Conservation (phyloP, 1,140 invertebrate genomes). For the Drosophila saltans region DNA sequence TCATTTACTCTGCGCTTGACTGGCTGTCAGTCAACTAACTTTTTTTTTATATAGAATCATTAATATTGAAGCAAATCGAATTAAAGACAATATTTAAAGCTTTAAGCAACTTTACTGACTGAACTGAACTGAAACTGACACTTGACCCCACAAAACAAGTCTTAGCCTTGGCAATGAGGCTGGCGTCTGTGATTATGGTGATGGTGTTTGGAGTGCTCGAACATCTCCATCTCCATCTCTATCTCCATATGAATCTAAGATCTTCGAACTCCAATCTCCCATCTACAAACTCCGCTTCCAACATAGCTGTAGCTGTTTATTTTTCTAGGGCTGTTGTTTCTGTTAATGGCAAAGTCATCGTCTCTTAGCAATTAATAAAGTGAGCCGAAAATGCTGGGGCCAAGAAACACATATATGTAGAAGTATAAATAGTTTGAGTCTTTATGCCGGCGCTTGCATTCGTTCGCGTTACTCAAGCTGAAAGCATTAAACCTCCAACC, state of each 20-base stretch:
- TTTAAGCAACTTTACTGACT: conserved; percentile 33
- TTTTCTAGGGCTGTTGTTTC: conserved; percentile 73
- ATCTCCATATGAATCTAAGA: conserved; percentile 27
- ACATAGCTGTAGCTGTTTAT: conserved; percentile 26
- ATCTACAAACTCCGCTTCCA: conserved; percentile 26
- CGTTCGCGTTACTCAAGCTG: conserved; percentile 55
- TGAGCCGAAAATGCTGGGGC: conserved; percentile 55
- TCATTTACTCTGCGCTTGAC: neutral
- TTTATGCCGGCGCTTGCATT: conserved; percentile 64
- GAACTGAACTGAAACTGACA: conserved; percentile 52
- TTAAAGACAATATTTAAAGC: conserved; percentile 29
- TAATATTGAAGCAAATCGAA: conserved; percentile 53
- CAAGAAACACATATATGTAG: conserved; percentile 60
- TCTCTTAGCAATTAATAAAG: conserved; percentile 69
- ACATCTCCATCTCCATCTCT: conserved; percentile 31
- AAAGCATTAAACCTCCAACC: conserved; percentile 51
- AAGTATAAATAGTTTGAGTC: conserved; percentile 76
- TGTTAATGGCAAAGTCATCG: conserved; percentile 42
- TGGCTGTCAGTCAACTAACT: neutral
- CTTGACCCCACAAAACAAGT: conserved; percentile 78
- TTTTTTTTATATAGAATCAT: conserved; percentile 56
- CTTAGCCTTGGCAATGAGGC: conserved; percentile 72
- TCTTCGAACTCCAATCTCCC: conserved; percentile 6
- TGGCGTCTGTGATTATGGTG: conserved; percentile 28
- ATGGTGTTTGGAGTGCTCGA: conserved; percentile 53